Percentiles rank a stretch among this genome's conserved stretches.
Conservation (phyloP, 2,888 invertebrate genomes). For the Xestoiulus laeticollis region DNA sequence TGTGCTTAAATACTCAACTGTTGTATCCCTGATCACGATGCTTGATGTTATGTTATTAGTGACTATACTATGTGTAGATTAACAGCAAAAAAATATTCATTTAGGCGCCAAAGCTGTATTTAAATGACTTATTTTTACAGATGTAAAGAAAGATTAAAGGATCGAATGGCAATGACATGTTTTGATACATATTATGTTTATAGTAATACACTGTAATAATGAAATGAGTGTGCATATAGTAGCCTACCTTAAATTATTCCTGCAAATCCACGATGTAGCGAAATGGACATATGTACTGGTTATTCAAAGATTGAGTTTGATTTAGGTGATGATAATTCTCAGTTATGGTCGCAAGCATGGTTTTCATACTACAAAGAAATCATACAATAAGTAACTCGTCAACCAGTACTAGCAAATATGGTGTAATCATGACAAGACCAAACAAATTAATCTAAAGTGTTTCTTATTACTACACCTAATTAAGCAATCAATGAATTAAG, state of each 20-base stretch:
- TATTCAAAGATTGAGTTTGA: too few relatives aligned
- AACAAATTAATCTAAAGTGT: too few relatives aligned
- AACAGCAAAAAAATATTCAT: not conserved
- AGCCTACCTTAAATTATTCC: not conserved
- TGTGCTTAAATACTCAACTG: not conserved
- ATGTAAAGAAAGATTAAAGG: conserved; percentile 11
- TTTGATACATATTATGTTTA: not conserved
- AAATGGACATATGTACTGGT: not conserved
- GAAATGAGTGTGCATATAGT: too few relatives aligned
- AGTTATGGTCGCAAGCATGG: too few relatives aligned
- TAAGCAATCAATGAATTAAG: too few relatives aligned
- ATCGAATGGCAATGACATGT: not conserved
- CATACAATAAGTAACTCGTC: too few relatives aligned
- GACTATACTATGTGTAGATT: not conserved
- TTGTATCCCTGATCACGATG: not conserved
- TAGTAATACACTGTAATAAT: not conserved
- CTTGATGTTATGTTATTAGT: not conserved
- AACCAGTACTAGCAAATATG: too few relatives aligned
- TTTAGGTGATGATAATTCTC: too few relatives aligned
- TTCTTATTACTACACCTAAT: too few relatives aligned
- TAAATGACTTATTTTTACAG: conserved; percentile 23
- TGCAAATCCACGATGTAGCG: not conserved
- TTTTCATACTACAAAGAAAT: too few relatives aligned
- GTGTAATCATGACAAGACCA: too few relatives aligned
- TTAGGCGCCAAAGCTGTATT: not conserved